A percentile compares a stretch with the other conserved stretches of the same genome.
Conservation (phyloP, 2,113 vertebrate genomes). For the Coryphaenoides rupestris region DNA sequence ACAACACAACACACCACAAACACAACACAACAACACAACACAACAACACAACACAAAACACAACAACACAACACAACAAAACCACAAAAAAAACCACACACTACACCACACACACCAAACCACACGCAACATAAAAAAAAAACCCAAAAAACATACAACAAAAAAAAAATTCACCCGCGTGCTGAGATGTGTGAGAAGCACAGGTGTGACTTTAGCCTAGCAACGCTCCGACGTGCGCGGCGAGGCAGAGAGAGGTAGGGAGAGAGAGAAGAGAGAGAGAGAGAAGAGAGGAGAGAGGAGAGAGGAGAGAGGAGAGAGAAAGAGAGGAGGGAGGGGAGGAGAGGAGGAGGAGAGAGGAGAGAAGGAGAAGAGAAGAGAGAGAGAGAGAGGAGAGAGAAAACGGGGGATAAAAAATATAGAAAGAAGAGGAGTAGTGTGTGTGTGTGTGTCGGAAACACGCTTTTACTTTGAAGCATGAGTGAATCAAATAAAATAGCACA, state of each 20-base stretch:
- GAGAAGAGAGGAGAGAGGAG: slow-evolving; percentile 15
- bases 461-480: no score
- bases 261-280: slow-evolving; percentile 4
- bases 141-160: no score
- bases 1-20: no score
- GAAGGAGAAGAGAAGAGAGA: neutral
- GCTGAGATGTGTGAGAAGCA: slow-evolving; percentile 68
- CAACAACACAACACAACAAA: no score
- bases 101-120: slow-evolving; percentile 78
- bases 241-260: slow-evolving; percentile 10
- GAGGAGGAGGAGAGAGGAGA: slow-evolving; percentile 14
- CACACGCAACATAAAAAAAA: slow-evolving; percentile 68
- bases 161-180: slow-evolving; percentile 70
- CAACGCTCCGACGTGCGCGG: slow-evolving; percentile 55
- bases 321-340: slow-evolving; percentile 18
- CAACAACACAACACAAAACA: no score
- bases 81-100: no score
- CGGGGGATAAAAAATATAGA: neutral
- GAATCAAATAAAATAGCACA: no score
- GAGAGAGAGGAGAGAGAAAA: no score
- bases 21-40: no score
- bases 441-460: no score
- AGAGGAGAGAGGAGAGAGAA: slow-evolving; percentile 37
- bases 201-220: slow-evolving; percentile 65
- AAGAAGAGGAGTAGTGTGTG: no score